Conservation (phyloP, 1,140 invertebrate genomes). For the Odontomachus brunneus region DNA sequence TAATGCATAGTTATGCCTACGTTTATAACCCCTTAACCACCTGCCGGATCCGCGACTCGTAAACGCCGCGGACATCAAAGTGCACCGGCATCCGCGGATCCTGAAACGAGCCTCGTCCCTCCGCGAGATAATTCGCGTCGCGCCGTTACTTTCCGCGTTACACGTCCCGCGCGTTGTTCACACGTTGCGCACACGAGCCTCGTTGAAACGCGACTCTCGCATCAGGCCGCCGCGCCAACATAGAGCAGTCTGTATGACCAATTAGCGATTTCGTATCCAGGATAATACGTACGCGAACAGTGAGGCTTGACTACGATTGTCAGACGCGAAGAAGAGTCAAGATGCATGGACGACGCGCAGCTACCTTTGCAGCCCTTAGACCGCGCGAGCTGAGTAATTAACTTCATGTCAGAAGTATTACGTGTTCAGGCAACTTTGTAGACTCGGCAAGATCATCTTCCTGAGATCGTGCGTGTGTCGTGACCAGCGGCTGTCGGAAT, state of each 20-base stretch:
- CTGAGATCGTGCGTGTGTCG: not conserved
- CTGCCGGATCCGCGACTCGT: slow-evolving; percentile 54
- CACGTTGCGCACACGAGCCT: not conserved
- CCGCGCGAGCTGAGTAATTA: slow-evolving; percentile 18
- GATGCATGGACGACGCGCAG: slow-evolving; percentile 24
- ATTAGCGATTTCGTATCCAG: slow-evolving; percentile 44
- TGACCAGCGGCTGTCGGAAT: not conserved
- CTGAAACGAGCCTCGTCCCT: slow-evolving; percentile 8
- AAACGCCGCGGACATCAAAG: slow-evolving; percentile 45
- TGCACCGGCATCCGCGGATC: slow-evolving; percentile 7
- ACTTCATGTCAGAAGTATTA: not conserved
- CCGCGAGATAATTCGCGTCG: slow-evolving; percentile 22
- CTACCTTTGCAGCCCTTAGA: not conserved
- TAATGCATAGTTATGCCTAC: slow-evolving; percentile 51
- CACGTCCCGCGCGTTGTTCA: not conserved
- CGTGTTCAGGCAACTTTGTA: not conserved
- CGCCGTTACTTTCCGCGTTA: slow-evolving; percentile 8
- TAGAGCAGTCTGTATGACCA: not conserved
- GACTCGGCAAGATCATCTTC: not conserved
- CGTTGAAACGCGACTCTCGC: slow-evolving; percentile 11
- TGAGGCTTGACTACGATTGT: not conserved
- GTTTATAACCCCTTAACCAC: slow-evolving; percentile 59
- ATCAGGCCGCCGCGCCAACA: not conserved
- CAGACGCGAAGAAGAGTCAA: slow-evolving; percentile 36
- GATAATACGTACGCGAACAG: no score